Evolutionary conservation across 2,113 vertebrate species (phyloP), one percentile per base, ranked within the genome.

Genomic region (Catharus bicknelli): DNA sequence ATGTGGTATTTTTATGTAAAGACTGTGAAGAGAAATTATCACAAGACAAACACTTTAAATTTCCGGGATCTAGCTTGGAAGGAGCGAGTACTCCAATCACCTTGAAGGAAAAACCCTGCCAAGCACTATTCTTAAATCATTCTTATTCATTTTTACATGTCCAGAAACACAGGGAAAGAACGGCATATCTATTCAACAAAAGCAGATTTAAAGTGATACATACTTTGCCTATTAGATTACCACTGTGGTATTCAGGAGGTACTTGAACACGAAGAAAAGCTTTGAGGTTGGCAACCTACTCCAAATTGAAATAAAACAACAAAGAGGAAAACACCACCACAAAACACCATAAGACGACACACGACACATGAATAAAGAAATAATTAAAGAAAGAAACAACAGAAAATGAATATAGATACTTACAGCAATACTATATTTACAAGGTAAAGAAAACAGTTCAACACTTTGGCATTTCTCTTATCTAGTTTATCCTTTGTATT

Each of bases 211-310:
- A 91, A 95, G 22, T 25, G 80, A 94, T 97, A 98, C 98, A 96
- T 98, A 98, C 98, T 98, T 98, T 98, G 95, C 98, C 98, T 95
- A 97, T 97, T 81, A 98, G 69, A 97, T 96, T 98, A 97, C 98
- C 98, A 97, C 97, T 98, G 93, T 98, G 97, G 94, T 99, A 99
- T 89, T 98, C 98, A 85, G 98, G 97, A 97, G 97, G 97, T 90
- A 98, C 96, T 94, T 98, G 98, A 96, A 98, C 97, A 97, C 96
- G 97, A 26, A 98, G 97, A 89, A 98, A 98, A 93, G 96, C 91
- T 97, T 98, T 83, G n/a, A 91, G 92, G 78, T 95, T 92, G 62
- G 93, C 70, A 96, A 94, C 96, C 97, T 98, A 97, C 97, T 98
- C 97, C 98, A 97, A 84, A 68, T 95, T 74, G 79, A 96, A 90